A percentile compares a stretch with the other conserved stretches of the same genome.
Evolutionary conservation across 2,797 vertebrate species (phyloP).

Genomic region (Gobio occitaniae): DNA sequence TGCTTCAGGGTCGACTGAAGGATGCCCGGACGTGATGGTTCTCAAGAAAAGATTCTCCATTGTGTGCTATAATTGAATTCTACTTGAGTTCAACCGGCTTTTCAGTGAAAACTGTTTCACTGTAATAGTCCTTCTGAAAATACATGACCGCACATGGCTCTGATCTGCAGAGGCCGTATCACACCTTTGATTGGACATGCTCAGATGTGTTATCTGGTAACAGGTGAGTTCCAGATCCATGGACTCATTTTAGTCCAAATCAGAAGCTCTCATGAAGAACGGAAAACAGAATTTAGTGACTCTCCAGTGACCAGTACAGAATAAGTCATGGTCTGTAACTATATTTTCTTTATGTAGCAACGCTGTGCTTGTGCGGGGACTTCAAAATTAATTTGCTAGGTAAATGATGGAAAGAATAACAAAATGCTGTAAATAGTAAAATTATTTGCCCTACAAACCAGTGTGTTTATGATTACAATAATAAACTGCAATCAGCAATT

Average conservation of each 20-base stretch:
- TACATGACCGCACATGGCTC: not conserved
- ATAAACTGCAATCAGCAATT: too few species aligned
- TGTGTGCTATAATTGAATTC: constrained; percentile 49
- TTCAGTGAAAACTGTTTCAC: constrained; percentile 16
- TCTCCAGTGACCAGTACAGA: not conserved
- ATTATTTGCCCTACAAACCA: not conserved
- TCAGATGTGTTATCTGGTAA: constrained; percentile 16
- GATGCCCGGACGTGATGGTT: constrained; percentile 19
- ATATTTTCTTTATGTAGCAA: not conserved
- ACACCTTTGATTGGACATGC: constrained; percentile 24
- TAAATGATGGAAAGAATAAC: not conserved
- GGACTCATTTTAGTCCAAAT: constrained; percentile 4
- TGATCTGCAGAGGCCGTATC: constrained; percentile 12
- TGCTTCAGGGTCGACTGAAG: constrained; percentile 38
- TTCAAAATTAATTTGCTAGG: not conserved
- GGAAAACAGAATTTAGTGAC: not conserved
- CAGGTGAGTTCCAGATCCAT: not conserved
- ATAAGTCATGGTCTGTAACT: not conserved
- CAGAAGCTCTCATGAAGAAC: not conserved
- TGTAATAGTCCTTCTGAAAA: constrained; percentile 26
- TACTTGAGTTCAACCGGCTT: constrained; percentile 30
- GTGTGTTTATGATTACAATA: not conserved
- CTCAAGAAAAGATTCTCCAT: constrained; percentile 43
- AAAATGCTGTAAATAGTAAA: not conserved
- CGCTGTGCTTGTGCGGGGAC: not conserved